Evolutionary conservation across 2,888 invertebrate species (phyloP).

Genomic region (Cataglyphis albicans): DNA sequence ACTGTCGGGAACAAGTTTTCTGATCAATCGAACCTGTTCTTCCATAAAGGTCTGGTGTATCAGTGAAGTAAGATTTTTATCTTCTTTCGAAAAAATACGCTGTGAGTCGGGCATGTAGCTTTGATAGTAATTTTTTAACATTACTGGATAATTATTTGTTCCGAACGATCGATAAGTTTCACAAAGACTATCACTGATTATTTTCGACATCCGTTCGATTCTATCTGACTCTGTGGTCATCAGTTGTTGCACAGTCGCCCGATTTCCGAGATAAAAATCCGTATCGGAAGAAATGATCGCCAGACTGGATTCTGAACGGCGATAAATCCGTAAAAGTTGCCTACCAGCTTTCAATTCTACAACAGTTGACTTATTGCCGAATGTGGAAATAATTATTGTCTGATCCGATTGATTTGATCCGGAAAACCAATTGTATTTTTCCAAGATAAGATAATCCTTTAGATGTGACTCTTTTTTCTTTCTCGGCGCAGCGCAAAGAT

Average conservation of each 20-base stretch:
- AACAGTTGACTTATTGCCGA: constrained; percentile 71
- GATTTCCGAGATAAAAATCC: constrained; percentile 73
- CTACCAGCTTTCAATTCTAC: constrained; percentile 75
- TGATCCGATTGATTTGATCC: not conserved
- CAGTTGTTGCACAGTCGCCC: constrained; percentile 69
- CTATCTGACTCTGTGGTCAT: constrained; percentile 74
- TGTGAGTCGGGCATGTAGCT: constrained; percentile 71
- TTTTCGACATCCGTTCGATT: constrained; percentile 56
- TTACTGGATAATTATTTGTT: constrained; percentile 45
- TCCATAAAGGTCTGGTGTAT: constrained; percentile 70
- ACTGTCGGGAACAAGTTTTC: constrained; percentile 19
- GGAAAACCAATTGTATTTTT: constrained; percentile 70
- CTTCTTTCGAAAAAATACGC: not conserved
- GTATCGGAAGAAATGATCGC: constrained; percentile 73
- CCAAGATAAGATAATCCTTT: constrained; percentile 63
- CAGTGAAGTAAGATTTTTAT: constrained; percentile 30
- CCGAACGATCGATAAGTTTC: constrained; percentile 74
- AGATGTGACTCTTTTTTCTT: not conserved
- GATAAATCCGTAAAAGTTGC: constrained; percentile 72
- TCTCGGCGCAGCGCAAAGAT: constrained; percentile 56
- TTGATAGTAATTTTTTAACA: constrained; percentile 66
- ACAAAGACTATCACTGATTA: constrained; percentile 56
- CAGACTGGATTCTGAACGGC: constrained; percentile 62
- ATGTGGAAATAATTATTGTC: constrained; percentile 52
- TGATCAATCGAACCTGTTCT: constrained; percentile 63